Conservation (phyloP, 2,797 vertebrate genomes). For the Propithecus deckenii region DNA sequence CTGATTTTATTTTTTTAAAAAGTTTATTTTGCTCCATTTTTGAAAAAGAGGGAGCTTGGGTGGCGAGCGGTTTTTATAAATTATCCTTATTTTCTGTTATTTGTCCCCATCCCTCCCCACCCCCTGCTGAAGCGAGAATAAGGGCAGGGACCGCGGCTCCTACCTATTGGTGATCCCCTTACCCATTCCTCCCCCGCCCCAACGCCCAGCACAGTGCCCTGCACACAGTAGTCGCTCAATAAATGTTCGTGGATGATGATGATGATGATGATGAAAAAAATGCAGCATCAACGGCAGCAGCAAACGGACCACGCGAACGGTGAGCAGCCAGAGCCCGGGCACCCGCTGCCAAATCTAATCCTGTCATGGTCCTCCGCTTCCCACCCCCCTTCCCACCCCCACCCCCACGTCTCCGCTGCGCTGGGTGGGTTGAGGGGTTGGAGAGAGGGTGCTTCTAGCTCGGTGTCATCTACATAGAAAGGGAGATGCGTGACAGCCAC, state of each 20-base stretch:
- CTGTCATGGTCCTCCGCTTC: slow-evolving; percentile 38
- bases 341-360: slow-evolving; percentile 57
- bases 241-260: slow-evolving; percentile 83
- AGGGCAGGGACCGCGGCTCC: slow-evolving; percentile 74
- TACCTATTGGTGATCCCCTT: slow-evolving; percentile 46
- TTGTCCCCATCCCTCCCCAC: slow-evolving; percentile 71
- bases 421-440: slow-evolving; percentile 65
- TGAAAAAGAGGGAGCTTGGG: slow-evolving; percentile 72
- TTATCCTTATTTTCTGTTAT: slow-evolving; percentile 72
- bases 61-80: slow-evolving; percentile 74
- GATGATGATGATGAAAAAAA: slow-evolving; percentile 84
- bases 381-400: neutral
- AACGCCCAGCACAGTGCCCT: slow-evolving; percentile 57
- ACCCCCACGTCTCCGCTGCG: neutral
- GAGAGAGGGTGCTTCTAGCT: slow-evolving; percentile 43
- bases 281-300: slow-evolving; percentile 84
- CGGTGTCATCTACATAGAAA: slow-evolving; percentile 16
- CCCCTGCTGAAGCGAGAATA: slow-evolving; percentile 74
- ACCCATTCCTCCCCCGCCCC: slow-evolving; percentile 42
- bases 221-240: slow-evolving; percentile 79
- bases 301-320: slow-evolving; percentile 84
- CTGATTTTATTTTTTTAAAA: slow-evolving; percentile 76
- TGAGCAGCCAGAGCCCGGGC: slow-evolving; percentile 77
- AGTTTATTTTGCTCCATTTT: slow-evolving; percentile 80
- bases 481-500: slow-evolving; percentile 55